A percentile compares a stretch with the other conserved stretches of the same genome.
phyloP scores from a whole-genome alignment of 2,888 invertebrate species.

The Acholoe squamosa region DNA sequence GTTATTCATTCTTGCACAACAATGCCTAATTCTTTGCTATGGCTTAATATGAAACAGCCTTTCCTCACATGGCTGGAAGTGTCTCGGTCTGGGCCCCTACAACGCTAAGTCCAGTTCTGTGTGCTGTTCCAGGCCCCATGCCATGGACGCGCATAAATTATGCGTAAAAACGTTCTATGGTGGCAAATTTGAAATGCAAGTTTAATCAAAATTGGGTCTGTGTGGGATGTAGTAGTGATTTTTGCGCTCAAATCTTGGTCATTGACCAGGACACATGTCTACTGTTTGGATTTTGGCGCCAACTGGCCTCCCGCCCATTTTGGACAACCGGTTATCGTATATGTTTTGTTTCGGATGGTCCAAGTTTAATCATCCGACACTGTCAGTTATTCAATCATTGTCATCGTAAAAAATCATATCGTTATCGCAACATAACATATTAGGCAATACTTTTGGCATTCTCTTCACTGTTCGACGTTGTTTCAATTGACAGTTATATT shows the following conservation, averaged over 20 bases:
- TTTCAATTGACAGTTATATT: too few relatives aligned
- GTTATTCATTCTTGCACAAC: not conserved
- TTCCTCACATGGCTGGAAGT: not conserved
- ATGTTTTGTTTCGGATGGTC: too few relatives aligned
- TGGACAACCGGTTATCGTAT: too few relatives aligned
- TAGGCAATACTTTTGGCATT: too few relatives aligned
- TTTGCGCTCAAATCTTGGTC: not conserved
- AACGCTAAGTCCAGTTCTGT: too few relatives aligned
- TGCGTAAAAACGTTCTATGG: constrained; percentile 44
- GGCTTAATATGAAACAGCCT: not conserved
- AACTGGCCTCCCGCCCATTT: not conserved
- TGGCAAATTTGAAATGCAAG: constrained; percentile 11
- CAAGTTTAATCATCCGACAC: too few relatives aligned
- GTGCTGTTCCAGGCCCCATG: not conserved
- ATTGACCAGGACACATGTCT: not conserved
- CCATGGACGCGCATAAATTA: constrained; percentile 58
- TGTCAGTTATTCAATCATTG: too few relatives aligned
- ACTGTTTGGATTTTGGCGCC: constrained; percentile 41
- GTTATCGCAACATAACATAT: too few relatives aligned
- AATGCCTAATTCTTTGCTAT: not conserved
- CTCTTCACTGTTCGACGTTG: too few relatives aligned
- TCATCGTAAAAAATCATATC: too few relatives aligned
- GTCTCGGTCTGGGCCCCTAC: too few relatives aligned
- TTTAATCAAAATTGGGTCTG: not conserved
- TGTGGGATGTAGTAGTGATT: not conserved